Evolutionary conservation across 2,888 invertebrate species (phyloP).

Genomic region (Cecidostiba fungosa): DNA sequence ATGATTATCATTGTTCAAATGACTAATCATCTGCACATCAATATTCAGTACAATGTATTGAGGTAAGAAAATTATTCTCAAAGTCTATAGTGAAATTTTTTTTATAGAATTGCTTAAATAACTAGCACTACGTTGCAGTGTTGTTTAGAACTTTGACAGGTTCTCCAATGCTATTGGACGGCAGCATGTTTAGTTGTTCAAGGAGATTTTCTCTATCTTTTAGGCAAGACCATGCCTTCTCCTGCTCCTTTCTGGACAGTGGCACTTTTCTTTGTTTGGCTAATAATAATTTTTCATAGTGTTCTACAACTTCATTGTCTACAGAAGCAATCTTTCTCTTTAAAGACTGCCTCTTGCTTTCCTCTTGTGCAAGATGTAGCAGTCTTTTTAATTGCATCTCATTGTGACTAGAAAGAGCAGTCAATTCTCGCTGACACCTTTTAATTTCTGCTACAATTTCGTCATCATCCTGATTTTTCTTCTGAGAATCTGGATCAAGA

Average conservation of each 20-base stretch:
- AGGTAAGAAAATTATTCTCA: slow-evolving; percentile 20
- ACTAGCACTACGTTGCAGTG: slow-evolving; percentile 42
- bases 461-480: slow-evolving; percentile 86
- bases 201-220: slow-evolving; percentile 76
- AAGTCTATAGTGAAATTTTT: neutral
- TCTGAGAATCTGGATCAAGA: slow-evolving; percentile 84
- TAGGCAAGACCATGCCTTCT: slow-evolving; percentile 85
- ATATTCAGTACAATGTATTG: slow-evolving; percentile 28
- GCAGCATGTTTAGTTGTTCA: slow-evolving; percentile 77
- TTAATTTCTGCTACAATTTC: slow-evolving; percentile 94
- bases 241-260: slow-evolving; percentile 90
- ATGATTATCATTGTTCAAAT: slow-evolving; percentile 30
- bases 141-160: slow-evolving; percentile 66
- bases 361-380: slow-evolving; percentile 87
- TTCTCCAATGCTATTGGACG: slow-evolving; percentile 75
- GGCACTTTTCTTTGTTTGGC: slow-evolving; percentile 91
- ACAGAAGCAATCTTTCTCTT: slow-evolving; percentile 88
- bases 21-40: slow-evolving; percentile 30
- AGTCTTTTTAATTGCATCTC: slow-evolving; percentile 86
- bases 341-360: slow-evolving; percentile 89
- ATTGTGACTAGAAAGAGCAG: slow-evolving; percentile 90
- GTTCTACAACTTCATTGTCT: slow-evolving; percentile 89
- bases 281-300: slow-evolving; percentile 90
- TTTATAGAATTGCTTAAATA: neutral
- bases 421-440: slow-evolving; percentile 91